phyloP scores from a whole-genome alignment of 2,113 vertebrate genomes.

The Heloderma charlesbogerti region DNA sequence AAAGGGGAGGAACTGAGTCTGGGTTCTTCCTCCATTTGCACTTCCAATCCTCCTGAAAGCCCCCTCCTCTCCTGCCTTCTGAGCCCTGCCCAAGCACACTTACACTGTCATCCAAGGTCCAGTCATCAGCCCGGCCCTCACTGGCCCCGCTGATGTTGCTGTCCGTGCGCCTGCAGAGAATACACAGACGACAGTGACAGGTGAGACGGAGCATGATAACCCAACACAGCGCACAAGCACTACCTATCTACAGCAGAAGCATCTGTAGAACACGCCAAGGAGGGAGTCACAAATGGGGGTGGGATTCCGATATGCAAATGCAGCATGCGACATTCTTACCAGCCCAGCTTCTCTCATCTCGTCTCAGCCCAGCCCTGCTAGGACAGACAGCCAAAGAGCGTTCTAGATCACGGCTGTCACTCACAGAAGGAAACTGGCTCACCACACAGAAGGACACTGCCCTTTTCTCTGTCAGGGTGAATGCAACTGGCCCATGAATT shows the following conservation, averaged over 20 bases:
- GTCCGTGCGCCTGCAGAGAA: conserved; percentile 84
- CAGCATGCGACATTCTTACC: neutral
- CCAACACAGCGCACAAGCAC: no score
- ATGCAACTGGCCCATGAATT: neutral
- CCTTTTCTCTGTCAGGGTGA: neutral
- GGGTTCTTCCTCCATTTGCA: neutral
- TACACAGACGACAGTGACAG: neutral
- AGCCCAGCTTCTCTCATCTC: neutral
- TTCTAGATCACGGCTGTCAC: neutral
- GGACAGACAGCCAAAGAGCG: neutral
- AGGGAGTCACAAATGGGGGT: neutral
- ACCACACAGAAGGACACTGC: neutral
- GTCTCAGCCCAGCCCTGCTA: neutral
- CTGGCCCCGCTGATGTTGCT: conserved; percentile 90
- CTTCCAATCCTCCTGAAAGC: rapidly evolving
- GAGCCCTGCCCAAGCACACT: conserved; percentile 51
- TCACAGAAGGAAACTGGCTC: neutral
- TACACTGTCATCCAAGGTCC: conserved; percentile 89
- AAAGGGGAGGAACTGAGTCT: neutral
- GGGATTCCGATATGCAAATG: conserved; percentile 10
- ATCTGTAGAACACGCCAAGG: neutral
- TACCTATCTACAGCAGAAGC: neutral
- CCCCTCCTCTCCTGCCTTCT: neutral
- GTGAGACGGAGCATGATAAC: neutral
- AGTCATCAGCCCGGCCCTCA: conserved; percentile 85